Percentiles rank a stretch among this genome's conserved stretches.
These are phyloP conservation scores for Tragelaphus imberbis DNA, from an alignment of 2,113 vertebrate species.

Conservation along the genomic window DNA sequence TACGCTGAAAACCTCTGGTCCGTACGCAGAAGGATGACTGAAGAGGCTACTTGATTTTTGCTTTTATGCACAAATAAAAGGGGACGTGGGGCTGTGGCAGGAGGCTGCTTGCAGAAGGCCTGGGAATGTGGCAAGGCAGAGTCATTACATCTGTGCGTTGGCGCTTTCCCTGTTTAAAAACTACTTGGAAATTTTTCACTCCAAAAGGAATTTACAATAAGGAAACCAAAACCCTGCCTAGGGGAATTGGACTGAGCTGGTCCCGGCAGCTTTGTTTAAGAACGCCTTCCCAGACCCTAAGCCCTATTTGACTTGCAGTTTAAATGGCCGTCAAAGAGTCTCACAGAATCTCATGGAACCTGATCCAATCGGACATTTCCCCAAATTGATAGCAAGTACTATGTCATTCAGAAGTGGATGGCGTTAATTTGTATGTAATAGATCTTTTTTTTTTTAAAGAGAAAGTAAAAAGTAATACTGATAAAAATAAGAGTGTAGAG, in stretches of 20 bases:
- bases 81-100: not conserved
- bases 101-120: not conserved
- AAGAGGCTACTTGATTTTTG: not conserved
- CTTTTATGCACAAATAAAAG: not conserved
- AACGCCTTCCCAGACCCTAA: constrained; percentile 54
- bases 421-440: not conserved
- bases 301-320: not conserved
- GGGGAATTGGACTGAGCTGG: not conserved
- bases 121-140: not conserved
- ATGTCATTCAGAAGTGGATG: constrained; percentile 50
- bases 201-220: not conserved
- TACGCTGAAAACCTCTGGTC: not conserved
- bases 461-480: constrained; percentile 32
- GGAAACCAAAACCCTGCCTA: constrained; percentile 24
- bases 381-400: constrained; percentile 47
- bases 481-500: not conserved
- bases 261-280: constrained; percentile 19
- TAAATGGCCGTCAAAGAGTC: not conserved
- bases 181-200: not conserved
- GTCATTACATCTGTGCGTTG: not conserved
- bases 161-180: not conserved
- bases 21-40: not conserved
- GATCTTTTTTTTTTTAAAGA: constrained; percentile 19
- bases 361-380: constrained; percentile 55
- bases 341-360: constrained; percentile 51